Evolutionary conservation across 2,113 vertebrate species (phyloP), one percentile per base, ranked within the genome.

Genomic region (Trochalopteron elliotii): DNA sequence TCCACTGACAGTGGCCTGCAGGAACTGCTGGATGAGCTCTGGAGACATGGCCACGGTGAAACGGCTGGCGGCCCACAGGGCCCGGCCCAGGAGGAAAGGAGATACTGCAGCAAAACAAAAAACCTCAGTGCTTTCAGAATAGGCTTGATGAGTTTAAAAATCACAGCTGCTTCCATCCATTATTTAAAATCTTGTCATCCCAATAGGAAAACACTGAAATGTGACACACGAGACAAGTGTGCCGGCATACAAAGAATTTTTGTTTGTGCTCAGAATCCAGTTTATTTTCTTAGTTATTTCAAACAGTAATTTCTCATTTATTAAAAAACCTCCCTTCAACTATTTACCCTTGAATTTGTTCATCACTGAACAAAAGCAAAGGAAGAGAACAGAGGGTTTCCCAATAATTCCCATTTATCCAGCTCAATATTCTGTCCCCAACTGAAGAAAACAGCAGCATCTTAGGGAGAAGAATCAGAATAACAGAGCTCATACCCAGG

Each of bases 21-120:
- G 98, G 95, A 99, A 99, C 98, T 99, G 99, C 97, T 99, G 99
- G 96, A 99, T 99, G 90, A 99, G 98, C 61, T 99, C 99, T 12
- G 99, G 99, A 57, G 99, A 99, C 99, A 99, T 99, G 37, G 99
- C 99, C 31, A 99, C 98, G 3, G 99, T 99, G 89, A 99, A 99
- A 11, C 99, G 98, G 95, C 99, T 99, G 97, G 99, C 99, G 1
- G 99, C 99, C 99, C 99, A 99, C 45, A 99, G 98, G 37, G 99
- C 99, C 39, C 99, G 99, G 17, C 99, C 99, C 87, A 99, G 97
- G 79, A 99, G 98, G 90, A 99, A 99, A 21, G 99, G 99, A 83
- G 99, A 99, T 21, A 98, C 99, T 97, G 97, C 91, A 97, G 90
- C 42, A 81, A 39, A 39, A 91, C 60, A 68, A 31, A 47, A 44